Percentiles rank a stretch among this genome's conserved stretches.
phyloP scores from a whole-genome alignment of 2,113 vertebrate genomes.

The Azemiops feae region DNA sequence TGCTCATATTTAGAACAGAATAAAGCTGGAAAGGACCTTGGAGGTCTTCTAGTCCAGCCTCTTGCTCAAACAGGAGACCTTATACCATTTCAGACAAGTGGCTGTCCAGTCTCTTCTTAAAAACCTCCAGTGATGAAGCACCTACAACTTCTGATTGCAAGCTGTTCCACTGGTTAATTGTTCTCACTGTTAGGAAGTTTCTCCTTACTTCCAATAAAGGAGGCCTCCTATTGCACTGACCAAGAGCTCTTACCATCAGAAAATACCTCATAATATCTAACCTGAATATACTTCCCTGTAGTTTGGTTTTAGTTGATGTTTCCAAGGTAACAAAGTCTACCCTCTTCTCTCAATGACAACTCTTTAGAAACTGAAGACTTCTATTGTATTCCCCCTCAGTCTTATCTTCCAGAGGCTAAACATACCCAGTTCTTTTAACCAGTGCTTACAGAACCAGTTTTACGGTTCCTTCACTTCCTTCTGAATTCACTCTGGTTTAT shows the following conservation, averaged over 20 bases:
- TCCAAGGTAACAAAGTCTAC: not conserved
- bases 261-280: not conserved
- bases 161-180: not conserved
- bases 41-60: not conserved
- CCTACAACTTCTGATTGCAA: too few relatives aligned
- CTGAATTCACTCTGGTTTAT: not conserved
- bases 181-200: not conserved
- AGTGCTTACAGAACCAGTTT: not conserved
- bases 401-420: not conserved
- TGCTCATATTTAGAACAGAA: not conserved
- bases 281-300: not conserved
- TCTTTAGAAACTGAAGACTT: not conserved
- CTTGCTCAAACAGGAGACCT: not conserved
- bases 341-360: not conserved
- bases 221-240: not conserved
- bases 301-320: not conserved
- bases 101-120: not conserved
- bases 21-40: not conserved
- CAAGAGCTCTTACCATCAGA: not conserved
- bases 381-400: not conserved
- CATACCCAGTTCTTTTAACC: not conserved
- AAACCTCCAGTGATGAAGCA: not conserved
- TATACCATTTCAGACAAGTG: not conserved
- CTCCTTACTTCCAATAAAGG: not conserved
- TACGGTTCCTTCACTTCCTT: not conserved